Evolutionary conservation across 2,797 vertebrate species (phyloP), one percentile per base, ranked within the genome.

Genomic region (Tapirus indicus): DNA sequence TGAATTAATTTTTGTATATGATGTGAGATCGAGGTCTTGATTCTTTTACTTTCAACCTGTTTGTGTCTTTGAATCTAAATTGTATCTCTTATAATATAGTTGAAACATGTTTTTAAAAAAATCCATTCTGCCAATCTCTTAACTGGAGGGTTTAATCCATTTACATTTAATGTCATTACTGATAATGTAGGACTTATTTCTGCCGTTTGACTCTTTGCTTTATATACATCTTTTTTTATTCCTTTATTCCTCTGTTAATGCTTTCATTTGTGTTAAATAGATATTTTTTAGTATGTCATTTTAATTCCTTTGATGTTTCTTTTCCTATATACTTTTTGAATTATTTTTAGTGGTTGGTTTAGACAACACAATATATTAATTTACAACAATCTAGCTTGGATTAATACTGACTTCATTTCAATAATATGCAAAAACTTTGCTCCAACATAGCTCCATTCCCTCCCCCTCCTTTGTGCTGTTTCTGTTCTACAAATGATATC

Each of bases 401-500:
- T 64, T 23, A 47, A 3, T 47, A 6, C 41, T 58, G 47, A 41
- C 27, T 21, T 62, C 41, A 23, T 32, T 85, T 68, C 44, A 68
- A 0, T 13, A 60, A 14, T 7, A 20, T 4, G 12, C 25, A 7
- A 12, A 20, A 27, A 7, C 54, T 41, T 27, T 80, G 32, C 32
- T 12, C 6, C 9, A 17, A 12, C 0, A n/a, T 17, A 11, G 52
- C 18, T 58, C 11, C 41, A 1, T 11, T 4, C 9, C 54, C 27
- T 60, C 54, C 16, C 78, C 5, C 49, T n/a, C 1, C 52, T 44
- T 21, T 21, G 54, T 58, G 54, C 23, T 2, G 5, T 11, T 38
- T 1, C 29, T 58, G 5, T n/a, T 4, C 16, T 1, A 20, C 47
- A 52, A 7, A 2, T 4, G 0, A 38, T 13, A 49, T 29, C n/a